phyloP scores from a whole-genome alignment of 1,140 invertebrate species.

The Coenobita brevimanus region DNA sequence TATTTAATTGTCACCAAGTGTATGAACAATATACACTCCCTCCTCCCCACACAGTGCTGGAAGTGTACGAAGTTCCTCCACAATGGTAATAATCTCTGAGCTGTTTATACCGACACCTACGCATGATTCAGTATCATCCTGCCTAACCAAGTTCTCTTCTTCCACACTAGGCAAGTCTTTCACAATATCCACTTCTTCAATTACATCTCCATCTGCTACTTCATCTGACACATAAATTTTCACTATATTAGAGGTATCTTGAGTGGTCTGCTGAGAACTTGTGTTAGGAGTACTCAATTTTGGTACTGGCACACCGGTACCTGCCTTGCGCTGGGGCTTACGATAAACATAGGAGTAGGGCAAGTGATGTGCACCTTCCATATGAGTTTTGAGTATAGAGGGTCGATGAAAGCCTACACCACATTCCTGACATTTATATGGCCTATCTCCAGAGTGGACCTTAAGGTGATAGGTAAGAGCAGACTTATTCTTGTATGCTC shows the following conservation, averaged over 20 bases:
- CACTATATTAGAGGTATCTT: slow-evolving; percentile 6
- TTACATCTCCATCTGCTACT: slow-evolving; percentile 29
- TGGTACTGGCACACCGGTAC: neutral
- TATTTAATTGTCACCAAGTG: neutral
- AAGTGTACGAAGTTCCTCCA: slow-evolving; percentile 13
- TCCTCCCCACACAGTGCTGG: slow-evolving; percentile 27
- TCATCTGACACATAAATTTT: slow-evolving; percentile 14
- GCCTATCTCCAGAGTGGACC: slow-evolving; percentile 70
- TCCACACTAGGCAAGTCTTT: slow-evolving; percentile 24
- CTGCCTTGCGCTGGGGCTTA: slow-evolving; percentile 42
- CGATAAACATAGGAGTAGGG: slow-evolving; percentile 48
- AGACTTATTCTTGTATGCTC: slow-evolving; percentile 74
- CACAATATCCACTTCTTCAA: slow-evolving; percentile 14
- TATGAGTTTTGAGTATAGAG: slow-evolving; percentile 49
- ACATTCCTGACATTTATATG: slow-evolving; percentile 67
- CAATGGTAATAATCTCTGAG: slow-evolving; percentile 41
- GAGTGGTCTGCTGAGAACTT: neutral
- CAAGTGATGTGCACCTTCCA: slow-evolving; percentile 41
- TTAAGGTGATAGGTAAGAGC: slow-evolving; percentile 71
- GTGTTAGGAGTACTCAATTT: neutral
- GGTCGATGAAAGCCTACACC: slow-evolving; percentile 52
- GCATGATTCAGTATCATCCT: neutral
- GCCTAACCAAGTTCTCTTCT: neutral
- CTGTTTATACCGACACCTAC: slow-evolving; percentile 10
- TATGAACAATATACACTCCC: slow-evolving; percentile 43